Evolutionary conservation across 2,888 invertebrate species (phyloP).

Genomic region (Parascotia fuliginaria): DNA sequence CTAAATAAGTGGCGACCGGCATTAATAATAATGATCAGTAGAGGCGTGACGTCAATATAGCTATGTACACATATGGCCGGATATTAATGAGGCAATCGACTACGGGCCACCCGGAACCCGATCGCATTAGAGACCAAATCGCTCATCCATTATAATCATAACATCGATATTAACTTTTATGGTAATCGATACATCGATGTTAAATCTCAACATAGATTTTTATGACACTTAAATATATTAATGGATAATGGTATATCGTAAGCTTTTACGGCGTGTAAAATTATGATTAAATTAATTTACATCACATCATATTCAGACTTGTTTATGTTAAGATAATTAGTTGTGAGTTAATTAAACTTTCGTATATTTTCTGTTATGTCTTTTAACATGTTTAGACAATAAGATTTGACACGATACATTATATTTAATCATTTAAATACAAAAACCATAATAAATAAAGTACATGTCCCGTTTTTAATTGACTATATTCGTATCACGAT

Average conservation of each 20-base stretch:
- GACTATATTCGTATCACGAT: no score
- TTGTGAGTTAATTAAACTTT: not conserved
- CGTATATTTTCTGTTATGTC: no score
- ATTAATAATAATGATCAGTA: conserved; percentile 56
- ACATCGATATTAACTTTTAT: conserved; percentile 59
- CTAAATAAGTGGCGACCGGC: conserved; percentile 27
- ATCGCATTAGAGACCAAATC: conserved; percentile 59
- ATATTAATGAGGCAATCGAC: conserved; percentile 76
- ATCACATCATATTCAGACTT: not conserved
- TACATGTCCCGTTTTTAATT: no score
- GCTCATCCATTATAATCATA: conserved; percentile 63
- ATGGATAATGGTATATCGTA: conserved; percentile 17
- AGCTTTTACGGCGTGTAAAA: not conserved
- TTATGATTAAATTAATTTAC: not conserved
- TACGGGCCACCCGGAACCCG: conserved; percentile 54
- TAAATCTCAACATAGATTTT: conserved; percentile 25
- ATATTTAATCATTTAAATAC: no score
- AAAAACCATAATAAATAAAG: no score
- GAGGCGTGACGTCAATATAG: conserved; percentile 48
- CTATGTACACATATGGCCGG: conserved; percentile 62
- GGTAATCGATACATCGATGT: conserved; percentile 29
- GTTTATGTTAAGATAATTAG: not conserved
- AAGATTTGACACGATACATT: no score
- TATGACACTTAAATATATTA: conserved; percentile 36
- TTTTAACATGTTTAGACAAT: no score